Conservation (phyloP, 2,888 invertebrate species). For the Ashinkailepas kermadecensis region DNA sequence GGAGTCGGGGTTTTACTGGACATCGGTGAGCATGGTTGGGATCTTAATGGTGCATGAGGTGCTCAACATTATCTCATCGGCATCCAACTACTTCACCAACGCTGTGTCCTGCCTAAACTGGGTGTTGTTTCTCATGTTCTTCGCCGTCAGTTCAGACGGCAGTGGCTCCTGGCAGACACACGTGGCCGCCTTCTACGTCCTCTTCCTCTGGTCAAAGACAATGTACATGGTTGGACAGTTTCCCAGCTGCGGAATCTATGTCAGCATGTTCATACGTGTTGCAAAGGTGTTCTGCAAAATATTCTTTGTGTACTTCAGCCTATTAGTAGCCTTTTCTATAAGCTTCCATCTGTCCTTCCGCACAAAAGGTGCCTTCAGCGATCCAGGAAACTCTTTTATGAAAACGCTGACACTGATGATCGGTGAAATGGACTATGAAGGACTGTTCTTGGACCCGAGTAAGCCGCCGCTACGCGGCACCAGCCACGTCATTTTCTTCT, state of each 20-base stretch:
- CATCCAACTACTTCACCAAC: slow-evolving; percentile 8
- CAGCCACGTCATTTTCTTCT: slow-evolving; percentile 49
- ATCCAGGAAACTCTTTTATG: slow-evolving; percentile 50
- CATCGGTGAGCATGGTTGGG: not conserved
- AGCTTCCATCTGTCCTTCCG: slow-evolving; percentile 53
- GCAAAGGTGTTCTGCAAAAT: slow-evolving; percentile 52
- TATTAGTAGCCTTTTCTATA: slow-evolving; percentile 52
- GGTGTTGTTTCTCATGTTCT: slow-evolving; percentile 22
- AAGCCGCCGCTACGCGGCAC: slow-evolving; percentile 26
- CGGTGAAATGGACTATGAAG: slow-evolving; percentile 52
- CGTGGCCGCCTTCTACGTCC: slow-evolving; percentile 31
- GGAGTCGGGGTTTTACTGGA: slow-evolving; percentile 8
- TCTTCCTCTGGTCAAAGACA: slow-evolving; percentile 33
- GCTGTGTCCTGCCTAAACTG: not conserved
- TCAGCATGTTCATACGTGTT: slow-evolving; percentile 54
- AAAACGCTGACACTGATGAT: slow-evolving; percentile 57
- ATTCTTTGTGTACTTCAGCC: slow-evolving; percentile 43
- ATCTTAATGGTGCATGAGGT: slow-evolving; percentile 1
- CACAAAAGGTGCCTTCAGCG: slow-evolving; percentile 48
- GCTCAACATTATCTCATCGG: slow-evolving; percentile 13
- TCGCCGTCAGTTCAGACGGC: slow-evolving; percentile 25
- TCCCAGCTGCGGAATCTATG: slow-evolving; percentile 51
- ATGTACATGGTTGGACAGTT: slow-evolving; percentile 33
- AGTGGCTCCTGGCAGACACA: slow-evolving; percentile 31
- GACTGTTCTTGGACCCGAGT: slow-evolving; percentile 44